Evolutionary conservation across 2,797 vertebrate species (phyloP).

Genomic region (Tenualosa ilisha): DNA sequence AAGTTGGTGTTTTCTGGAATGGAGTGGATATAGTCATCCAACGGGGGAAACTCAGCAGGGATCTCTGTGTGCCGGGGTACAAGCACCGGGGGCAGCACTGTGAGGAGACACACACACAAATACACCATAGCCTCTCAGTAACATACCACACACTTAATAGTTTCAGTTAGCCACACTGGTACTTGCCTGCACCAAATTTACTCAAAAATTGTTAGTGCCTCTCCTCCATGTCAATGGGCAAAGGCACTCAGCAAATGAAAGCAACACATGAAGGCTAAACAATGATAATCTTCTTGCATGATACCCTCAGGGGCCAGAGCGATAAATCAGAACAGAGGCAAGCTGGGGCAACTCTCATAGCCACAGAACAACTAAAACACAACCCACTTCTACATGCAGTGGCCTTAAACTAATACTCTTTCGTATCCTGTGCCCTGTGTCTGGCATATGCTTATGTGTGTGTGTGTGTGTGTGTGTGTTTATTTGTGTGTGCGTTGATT

Average conservation of each 20-base stretch:
- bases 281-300: neutral
- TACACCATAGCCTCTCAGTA: slow-evolving; percentile 27
- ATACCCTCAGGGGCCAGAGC: neutral
- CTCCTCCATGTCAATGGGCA: no score
- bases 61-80: slow-evolving; percentile 97
- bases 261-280: slow-evolving; percentile 17
- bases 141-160: neutral
- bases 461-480: neutral
- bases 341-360: neutral
- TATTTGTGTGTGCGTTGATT: no score
- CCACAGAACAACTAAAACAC: neutral
- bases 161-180: neutral
- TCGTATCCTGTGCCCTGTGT: neutral
- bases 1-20: slow-evolving; percentile 99
- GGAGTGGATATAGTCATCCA: slow-evolving; percentile 98
- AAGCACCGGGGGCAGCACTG: slow-evolving; percentile 95
- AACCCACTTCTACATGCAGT: neutral
- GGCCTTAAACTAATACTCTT: neutral
- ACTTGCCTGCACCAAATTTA: neutral
- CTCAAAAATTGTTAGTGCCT: neutral
- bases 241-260: neutral
- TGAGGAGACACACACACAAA: slow-evolving; percentile 25
- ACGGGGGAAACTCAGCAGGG: slow-evolving; percentile 90
- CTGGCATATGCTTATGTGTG: neutral
- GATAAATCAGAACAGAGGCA: neutral